These are phyloP conservation scores for Eurystomus gularis DNA, from an alignment of 2,113 vertebrate species.

Conservation along the genomic window DNA sequence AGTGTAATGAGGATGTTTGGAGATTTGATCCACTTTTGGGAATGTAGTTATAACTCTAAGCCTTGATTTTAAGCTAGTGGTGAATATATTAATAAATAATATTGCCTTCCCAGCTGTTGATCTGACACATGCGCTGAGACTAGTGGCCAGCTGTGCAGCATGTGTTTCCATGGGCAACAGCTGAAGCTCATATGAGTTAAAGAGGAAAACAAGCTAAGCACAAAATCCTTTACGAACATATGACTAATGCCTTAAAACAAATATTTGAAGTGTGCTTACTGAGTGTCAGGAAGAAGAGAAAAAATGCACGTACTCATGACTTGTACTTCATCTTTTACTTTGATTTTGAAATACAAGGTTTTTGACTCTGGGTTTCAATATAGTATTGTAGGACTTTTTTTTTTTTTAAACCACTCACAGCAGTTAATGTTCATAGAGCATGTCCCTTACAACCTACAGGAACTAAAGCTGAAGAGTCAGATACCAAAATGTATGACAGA, in stretches of 20 bases:
- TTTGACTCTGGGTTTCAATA: background rate
- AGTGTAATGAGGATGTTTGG: background rate
- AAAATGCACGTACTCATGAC: background rate
- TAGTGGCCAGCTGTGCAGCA: background rate
- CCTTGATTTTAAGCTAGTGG: background rate
- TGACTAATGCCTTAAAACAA: background rate
- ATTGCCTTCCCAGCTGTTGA: constrained; percentile 18
- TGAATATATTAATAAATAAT: background rate
- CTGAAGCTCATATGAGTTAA: constrained; percentile 20
- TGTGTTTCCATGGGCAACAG: constrained; percentile 29
- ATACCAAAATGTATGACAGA: background rate
- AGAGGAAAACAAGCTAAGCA: background rate
- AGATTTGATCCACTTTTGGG: background rate
- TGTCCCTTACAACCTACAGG: background rate
- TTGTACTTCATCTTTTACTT: background rate
- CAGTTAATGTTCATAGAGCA: background rate
- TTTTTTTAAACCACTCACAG: background rate
- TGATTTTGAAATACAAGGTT: background rate
- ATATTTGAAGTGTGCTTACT: background rate
- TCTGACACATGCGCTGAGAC: background rate
- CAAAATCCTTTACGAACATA: background rate
- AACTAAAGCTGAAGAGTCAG: background rate
- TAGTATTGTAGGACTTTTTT: background rate
- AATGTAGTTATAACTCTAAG: background rate
- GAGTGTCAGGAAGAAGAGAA: background rate